These are phyloP conservation scores for Tribolium castaneum DNA, from an alignment of 1,140 invertebrate genomes.

Conservation along the genomic window DNA sequence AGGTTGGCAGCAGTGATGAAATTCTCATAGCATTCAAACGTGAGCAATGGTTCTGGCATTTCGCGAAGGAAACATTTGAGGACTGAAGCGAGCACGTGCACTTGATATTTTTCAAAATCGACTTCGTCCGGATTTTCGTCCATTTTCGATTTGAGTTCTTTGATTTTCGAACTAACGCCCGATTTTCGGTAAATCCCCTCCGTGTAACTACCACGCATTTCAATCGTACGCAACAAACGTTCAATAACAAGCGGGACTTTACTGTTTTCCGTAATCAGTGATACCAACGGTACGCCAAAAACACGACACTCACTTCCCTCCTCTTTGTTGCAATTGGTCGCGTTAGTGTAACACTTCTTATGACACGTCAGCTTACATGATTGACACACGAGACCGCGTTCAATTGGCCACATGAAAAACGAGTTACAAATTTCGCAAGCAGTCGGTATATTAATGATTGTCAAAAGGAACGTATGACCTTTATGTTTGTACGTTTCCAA, in stretches of 20 bases:
- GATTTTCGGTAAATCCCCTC: constrained; percentile 95
- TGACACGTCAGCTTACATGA: constrained; percentile 95
- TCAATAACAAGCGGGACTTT: constrained; percentile 90
- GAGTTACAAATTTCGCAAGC: constrained; percentile 95
- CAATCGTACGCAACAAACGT: constrained; percentile 88
- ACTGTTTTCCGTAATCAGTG: constrained; percentile 77
- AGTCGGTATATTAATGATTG: constrained; percentile 95
- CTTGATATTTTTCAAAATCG: constrained; percentile 77
- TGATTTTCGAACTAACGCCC: constrained; percentile 84
- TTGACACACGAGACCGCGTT: constrained; percentile 85
- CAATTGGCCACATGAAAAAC: constrained; percentile 95
- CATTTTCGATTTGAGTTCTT: constrained; percentile 78
- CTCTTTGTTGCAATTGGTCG: constrained; percentile 72
- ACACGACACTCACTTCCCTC: constrained; percentile 70
- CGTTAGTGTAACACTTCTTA: constrained; percentile 90
- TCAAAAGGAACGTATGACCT: constrained; percentile 87
- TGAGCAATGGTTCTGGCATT: constrained; percentile 92
- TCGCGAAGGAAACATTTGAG: constrained; percentile 93
- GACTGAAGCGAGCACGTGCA: constrained; percentile 92
- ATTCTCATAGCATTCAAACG: constrained; percentile 94
- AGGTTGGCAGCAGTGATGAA: constrained; percentile 89
- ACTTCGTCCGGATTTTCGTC: constrained; percentile 79
- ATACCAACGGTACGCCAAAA: constrained; percentile 81
- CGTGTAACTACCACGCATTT: constrained; percentile 87
- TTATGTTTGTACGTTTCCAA: constrained; percentile 79